Conservation (phyloP, 2,888 invertebrate species). For the Ditula angustiorana region DNA sequence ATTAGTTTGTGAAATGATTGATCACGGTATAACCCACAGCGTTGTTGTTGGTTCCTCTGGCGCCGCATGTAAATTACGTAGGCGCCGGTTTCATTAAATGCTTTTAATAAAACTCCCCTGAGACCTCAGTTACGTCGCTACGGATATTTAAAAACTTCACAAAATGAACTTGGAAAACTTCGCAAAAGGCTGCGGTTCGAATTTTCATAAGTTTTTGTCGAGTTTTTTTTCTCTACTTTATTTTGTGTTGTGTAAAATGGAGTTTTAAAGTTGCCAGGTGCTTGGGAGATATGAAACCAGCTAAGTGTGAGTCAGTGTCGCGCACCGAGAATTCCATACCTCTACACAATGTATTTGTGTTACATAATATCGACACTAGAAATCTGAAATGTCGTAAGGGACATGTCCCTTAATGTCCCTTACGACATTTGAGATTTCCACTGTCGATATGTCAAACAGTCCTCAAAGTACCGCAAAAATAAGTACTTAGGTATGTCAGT, state of each 20-base stretch:
- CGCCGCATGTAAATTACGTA: slow-evolving; percentile 59
- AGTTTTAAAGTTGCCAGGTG: slow-evolving; percentile 12
- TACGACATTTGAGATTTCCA: too few species aligned
- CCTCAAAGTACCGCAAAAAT: too few species aligned
- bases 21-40: too few species aligned
- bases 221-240: slow-evolving; percentile 11
- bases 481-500: too few species aligned
- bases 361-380: too few species aligned
- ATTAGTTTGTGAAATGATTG: too few species aligned
- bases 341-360: too few species aligned
- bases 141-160: slow-evolving; percentile 30
- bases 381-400: too few species aligned
- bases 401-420: too few species aligned
- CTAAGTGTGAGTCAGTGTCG: too few species aligned
- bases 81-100: slow-evolving; percentile 65
- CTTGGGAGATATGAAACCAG: not conserved
- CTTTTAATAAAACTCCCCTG: slow-evolving; percentile 60
- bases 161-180: slow-evolving; percentile 21
- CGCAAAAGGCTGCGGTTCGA: slow-evolving; percentile 22
- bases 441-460: too few species aligned
- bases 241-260: slow-evolving; percentile 7
- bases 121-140: not conserved
- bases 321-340: too few species aligned
- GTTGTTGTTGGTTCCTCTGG: not conserved
- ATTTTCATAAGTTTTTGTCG: slow-evolving; percentile 24